Percentiles rank a stretch among this genome's conserved stretches.
phyloP scores from a whole-genome alignment of 1,140 invertebrate genomes.

The Phocides pigmalion region DNA sequence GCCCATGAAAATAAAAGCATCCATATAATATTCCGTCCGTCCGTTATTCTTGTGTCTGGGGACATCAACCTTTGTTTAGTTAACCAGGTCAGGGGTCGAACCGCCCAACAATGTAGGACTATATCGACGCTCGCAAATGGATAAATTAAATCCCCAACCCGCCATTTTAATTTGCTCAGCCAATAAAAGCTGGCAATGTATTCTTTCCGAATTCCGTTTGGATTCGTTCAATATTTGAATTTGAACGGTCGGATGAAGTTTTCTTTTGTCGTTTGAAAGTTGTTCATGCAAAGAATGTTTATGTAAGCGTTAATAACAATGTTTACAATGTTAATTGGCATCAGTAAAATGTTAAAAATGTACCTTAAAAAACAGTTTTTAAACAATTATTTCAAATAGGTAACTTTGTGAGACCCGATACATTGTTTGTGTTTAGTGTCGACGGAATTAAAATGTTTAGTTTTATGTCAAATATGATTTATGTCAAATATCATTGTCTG shows the following conservation, averaged over 20 bases:
- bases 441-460: too few species aligned
- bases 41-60: conserved; percentile 21
- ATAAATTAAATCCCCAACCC: conserved; percentile 26
- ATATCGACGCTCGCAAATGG: conserved; percentile 22
- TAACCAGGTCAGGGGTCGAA: conserved; percentile 35
- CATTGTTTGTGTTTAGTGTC: too few species aligned
- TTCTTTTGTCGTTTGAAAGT: conserved; percentile 1
- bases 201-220: conserved; percentile 12
- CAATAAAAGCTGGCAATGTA: conserved; percentile 23
- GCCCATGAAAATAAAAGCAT: neutral
- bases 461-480: too few species aligned
- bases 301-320: neutral
- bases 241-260: neutral
- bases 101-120: conserved; percentile 16
- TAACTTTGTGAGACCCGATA: too few species aligned
- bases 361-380: too few species aligned
- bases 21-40: conserved; percentile 14
- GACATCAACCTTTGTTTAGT: conserved; percentile 33
- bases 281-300: neutral
- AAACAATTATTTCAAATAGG: too few species aligned
- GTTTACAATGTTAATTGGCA: neutral
- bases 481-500: too few species aligned
- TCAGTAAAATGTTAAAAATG: too few species aligned
- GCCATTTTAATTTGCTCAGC: conserved; percentile 26
- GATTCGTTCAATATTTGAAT: conserved; percentile 14